Conservation (phyloP, 2,888 invertebrate species). For the Bombylius major region DNA sequence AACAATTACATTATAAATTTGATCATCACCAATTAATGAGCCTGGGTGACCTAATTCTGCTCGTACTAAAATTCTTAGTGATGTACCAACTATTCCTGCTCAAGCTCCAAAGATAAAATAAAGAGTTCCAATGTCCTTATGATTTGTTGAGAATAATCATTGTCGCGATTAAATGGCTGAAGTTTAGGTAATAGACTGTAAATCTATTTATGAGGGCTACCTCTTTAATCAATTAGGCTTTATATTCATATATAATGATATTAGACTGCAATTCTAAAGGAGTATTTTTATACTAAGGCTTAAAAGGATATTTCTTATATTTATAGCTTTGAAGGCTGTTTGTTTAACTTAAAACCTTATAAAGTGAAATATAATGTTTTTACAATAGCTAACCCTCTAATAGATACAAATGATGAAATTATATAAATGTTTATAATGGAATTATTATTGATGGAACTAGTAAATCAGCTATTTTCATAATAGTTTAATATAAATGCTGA, state of each 20-base stretch:
- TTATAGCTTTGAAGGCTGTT: constrained; percentile 52
- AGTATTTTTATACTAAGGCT: constrained; percentile 40
- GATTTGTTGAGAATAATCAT: constrained; percentile 58
- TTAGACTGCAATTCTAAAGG: constrained; percentile 51
- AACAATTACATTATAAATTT: constrained; percentile 67
- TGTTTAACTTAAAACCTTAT: constrained; percentile 46
- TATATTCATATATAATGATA: constrained; percentile 42
- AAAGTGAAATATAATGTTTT: constrained; percentile 19
- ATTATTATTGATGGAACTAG: too few species aligned
- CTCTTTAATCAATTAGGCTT: constrained; percentile 41
- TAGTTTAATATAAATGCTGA: constrained; percentile 40
- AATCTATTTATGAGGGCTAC: constrained; percentile 46
- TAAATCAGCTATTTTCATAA: constrained; percentile 38
- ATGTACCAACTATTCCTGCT: constrained; percentile 56
- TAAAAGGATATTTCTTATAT: constrained; percentile 40
- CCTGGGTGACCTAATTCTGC: constrained; percentile 56
- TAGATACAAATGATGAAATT: constrained; percentile 21
- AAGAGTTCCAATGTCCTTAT: constrained; percentile 65
- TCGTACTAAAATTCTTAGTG: constrained; percentile 58
- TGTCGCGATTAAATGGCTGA: constrained; percentile 53
- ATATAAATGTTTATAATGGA: constrained; percentile 22
- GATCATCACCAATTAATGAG: constrained; percentile 55
- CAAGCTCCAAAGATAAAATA: constrained; percentile 56
- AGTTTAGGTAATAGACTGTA: constrained; percentile 48
- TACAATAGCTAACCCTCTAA: constrained; percentile 24